Conservation (phyloP, 2,888 invertebrate species). For the Eubasilissa splendida region DNA sequence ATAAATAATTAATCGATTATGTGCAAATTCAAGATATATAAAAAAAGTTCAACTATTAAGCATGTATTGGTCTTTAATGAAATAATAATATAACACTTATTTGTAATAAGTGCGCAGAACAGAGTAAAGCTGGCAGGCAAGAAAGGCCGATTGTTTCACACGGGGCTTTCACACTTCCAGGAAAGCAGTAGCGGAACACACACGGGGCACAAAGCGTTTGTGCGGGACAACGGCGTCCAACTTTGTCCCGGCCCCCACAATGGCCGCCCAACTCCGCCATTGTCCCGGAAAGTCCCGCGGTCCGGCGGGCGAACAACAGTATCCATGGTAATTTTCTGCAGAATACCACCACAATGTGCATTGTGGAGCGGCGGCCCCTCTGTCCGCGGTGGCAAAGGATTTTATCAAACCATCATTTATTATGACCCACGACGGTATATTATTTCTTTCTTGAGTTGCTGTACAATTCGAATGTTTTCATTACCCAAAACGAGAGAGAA, state of each 20-base stretch:
- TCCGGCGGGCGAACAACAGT: conserved; percentile 45
- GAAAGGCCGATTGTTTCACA: conserved; percentile 47
- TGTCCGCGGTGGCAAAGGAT: conserved; percentile 35
- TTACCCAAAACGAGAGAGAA: too few relatives aligned
- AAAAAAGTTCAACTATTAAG: too few relatives aligned
- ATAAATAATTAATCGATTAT: too few relatives aligned
- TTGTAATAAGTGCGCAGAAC: background rate
- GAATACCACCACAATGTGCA: conserved; percentile 49
- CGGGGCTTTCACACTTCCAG: conserved; percentile 50
- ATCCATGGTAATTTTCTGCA: conserved; percentile 55
- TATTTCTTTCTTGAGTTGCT: background rate
- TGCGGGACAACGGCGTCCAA: conserved; percentile 29
- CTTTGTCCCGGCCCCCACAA: conserved; percentile 42
- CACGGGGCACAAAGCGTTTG: conserved; percentile 43
- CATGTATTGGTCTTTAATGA: too few relatives aligned
- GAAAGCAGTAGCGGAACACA: conserved; percentile 41
- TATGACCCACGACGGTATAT: conserved; percentile 22
- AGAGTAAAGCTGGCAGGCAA: conserved; percentile 1
- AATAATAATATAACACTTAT: too few relatives aligned
- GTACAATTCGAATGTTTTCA: too few relatives aligned
- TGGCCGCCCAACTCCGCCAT: conserved; percentile 46
- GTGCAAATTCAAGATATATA: too few relatives aligned
- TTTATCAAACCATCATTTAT: conserved; percentile 27
- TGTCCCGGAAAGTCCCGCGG: conserved; percentile 31
- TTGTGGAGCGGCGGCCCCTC: conserved; percentile 29